Conservation (phyloP, 1,140 invertebrate species). For the Nomia melanderi region DNA sequence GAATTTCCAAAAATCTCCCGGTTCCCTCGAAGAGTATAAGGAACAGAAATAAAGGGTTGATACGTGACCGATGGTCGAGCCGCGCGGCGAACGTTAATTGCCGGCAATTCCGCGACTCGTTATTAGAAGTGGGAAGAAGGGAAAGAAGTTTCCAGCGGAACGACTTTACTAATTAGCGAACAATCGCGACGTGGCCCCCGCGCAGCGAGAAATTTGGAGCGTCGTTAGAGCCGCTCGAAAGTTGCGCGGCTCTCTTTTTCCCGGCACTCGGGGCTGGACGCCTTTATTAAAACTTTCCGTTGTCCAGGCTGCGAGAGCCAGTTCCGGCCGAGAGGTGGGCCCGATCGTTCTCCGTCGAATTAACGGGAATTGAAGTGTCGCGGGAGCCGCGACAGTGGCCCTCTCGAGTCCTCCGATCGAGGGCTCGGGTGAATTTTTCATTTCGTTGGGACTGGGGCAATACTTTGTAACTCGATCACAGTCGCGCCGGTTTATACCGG, state of each 20-base stretch:
- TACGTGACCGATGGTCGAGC: too few relatives aligned
- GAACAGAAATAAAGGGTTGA: too few relatives aligned
- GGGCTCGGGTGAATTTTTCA: too few relatives aligned
- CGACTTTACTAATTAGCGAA: constrained; percentile 2
- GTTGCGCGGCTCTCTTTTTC: not conserved
- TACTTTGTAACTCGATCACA: too few relatives aligned
- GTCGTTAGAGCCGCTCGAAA: too few relatives aligned
- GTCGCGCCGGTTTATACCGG: too few relatives aligned
- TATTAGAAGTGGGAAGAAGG: not conserved
- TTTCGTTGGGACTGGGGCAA: too few relatives aligned
- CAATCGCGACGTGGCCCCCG: not conserved
- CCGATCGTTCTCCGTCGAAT: not conserved
- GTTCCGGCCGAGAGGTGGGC: not conserved
- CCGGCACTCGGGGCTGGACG: not conserved
- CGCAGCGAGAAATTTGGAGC: too few relatives aligned
- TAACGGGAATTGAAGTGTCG: not conserved
- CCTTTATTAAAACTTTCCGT: constrained; percentile 4
- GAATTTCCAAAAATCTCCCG: too few relatives aligned
- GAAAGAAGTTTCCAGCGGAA: constrained; percentile 1
- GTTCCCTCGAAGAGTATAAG: too few relatives aligned
- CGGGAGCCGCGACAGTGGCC: not conserved
- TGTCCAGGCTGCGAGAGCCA: not conserved
- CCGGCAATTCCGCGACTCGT: not conserved
- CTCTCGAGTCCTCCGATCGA: not conserved
- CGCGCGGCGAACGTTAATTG: not conserved